Percentiles rank a stretch among this genome's conserved stretches.
Conservation (phyloP, 2,113 vertebrate species). For the Ceratotherium simum region DNA sequence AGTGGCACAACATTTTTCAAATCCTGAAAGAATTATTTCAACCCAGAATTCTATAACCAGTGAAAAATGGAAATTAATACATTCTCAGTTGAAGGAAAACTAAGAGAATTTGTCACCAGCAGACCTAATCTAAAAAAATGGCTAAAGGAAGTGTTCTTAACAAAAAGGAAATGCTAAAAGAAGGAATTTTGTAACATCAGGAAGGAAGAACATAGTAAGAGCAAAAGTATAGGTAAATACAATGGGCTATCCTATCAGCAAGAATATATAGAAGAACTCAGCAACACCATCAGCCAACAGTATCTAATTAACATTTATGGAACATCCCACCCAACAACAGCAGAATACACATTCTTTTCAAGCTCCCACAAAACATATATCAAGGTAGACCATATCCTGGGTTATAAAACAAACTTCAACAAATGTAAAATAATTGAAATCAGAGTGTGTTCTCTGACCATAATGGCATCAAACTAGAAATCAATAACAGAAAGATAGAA, state of each 20-base stretch:
- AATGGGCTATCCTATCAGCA: neutral
- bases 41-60: neutral
- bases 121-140: neutral
- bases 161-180: neutral
- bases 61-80: slow-evolving; percentile 16
- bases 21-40: neutral
- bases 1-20: neutral
- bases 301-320: neutral
- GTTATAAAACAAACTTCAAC: neutral
- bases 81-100: neutral
- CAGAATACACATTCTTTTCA: neutral
- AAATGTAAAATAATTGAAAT: neutral
- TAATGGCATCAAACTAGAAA: neutral
- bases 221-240: neutral
- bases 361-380: neutral
- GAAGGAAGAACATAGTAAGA: neutral
- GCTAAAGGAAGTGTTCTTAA: neutral
- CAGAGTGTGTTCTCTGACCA: neutral
- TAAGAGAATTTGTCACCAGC: neutral
- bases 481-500: neutral
- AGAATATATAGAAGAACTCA: neutral
- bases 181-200: neutral
- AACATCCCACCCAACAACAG: neutral
- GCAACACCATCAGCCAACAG: neutral
- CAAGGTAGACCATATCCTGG: neutral